Conservation (phyloP, 2,888 invertebrate genomes). For the Marronus borbonicus region DNA sequence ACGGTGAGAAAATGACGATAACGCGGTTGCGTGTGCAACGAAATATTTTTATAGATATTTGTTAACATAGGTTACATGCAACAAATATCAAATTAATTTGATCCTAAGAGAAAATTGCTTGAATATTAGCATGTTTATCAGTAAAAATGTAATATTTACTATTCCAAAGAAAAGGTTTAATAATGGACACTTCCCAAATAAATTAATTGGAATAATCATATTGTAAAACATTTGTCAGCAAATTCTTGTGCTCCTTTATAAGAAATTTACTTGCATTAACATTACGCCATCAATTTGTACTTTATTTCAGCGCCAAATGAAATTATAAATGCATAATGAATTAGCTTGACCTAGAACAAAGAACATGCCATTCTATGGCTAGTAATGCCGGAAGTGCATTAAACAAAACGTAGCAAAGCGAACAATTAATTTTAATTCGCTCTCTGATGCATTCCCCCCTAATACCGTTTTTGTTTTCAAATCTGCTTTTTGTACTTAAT, state of each 20-base stretch:
- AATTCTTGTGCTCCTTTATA: too few species aligned
- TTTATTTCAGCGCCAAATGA: background rate
- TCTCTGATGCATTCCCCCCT: background rate
- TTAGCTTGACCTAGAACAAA: background rate
- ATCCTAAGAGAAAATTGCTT: background rate
- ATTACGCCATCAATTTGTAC: too few species aligned
- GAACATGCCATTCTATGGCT: background rate
- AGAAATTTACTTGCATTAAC: too few species aligned
- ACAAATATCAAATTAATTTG: background rate
- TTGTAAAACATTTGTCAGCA: too few species aligned
- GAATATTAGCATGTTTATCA: too few species aligned
- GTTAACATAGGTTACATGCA: background rate
- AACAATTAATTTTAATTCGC: background rate
- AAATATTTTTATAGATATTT: background rate
- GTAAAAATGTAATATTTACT: too few species aligned
- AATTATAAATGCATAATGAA: background rate
- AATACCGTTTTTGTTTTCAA: background rate
- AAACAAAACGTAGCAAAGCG: background rate
- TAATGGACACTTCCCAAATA: too few species aligned
- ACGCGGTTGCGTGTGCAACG: background rate
- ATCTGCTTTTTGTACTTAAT: constrained; percentile 1
- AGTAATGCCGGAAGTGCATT: background rate
- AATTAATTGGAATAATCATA: too few species aligned
- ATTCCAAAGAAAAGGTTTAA: too few species aligned
- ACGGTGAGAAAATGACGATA: background rate